These are phyloP conservation scores for Lacerta agilis DNA, from an alignment of 2,797 vertebrate species.

Conservation along the genomic window DNA sequence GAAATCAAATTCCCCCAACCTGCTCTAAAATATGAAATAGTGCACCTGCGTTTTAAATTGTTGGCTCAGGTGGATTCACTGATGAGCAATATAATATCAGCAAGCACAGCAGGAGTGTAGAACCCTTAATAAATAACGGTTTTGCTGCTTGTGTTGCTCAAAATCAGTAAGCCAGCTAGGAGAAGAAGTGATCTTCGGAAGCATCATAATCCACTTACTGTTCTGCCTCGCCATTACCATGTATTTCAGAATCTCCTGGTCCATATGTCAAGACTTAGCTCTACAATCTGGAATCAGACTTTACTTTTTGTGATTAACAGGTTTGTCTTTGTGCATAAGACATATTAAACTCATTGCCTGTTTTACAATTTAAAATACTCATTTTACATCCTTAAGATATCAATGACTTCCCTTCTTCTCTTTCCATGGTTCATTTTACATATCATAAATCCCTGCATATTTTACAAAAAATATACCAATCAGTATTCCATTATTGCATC, in stretches of 20 bases:
- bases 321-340: background rate
- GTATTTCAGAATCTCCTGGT: fast-evolving
- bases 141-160: background rate
- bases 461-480: too few relatives aligned
- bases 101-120: background rate
- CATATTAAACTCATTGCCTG: background rate
- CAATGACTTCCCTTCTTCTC: too few relatives aligned
- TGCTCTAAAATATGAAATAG: background rate
- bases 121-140: background rate
- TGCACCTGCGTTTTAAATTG: background rate
- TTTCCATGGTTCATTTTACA: too few relatives aligned
- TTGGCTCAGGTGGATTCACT: background rate
- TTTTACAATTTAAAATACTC: too few relatives aligned
- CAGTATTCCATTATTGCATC: too few relatives aligned
- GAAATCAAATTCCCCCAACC: background rate
- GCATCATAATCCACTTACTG: background rate
- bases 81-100: too few relatives aligned
- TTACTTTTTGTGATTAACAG: background rate
- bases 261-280: background rate
- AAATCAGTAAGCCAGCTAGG: conserved; percentile 21
- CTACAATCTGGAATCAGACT: background rate
- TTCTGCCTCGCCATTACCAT: background rate
- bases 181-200: background rate
- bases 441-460: too few relatives aligned
- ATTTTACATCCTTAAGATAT: too few relatives aligned